Evolutionary conservation across 2,113 vertebrate genomes (phyloP), one percentile per base, ranked within the genome.

Genomic region (Catharus minimus): DNA sequence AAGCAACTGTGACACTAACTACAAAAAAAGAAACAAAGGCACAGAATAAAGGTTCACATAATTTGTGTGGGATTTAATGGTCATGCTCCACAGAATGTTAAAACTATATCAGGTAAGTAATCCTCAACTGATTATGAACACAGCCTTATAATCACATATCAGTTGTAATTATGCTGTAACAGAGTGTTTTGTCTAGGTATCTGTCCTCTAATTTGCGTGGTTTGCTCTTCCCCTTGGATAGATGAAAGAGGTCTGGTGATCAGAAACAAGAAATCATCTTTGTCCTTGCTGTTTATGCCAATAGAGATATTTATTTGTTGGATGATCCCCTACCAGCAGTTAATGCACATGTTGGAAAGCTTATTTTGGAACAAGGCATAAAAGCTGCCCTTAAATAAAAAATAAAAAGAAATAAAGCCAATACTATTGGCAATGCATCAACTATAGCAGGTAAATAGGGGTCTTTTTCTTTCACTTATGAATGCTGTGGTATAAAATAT

Each of bases 241-340:
- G 97, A 98, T 39, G 97, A 98, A 88, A 94, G 97, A 39, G 97
- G 97, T 15, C 82, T 2, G 98, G 97, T 50, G 98, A 98, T 3
- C 98, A 98, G 96, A 98, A 97, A 83, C 97, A 98, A 97, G 97
- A 97, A 62, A 94, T 98, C 80, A 98, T 97, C 81, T 94, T 98
- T 90, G 98, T 98, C 33, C 95, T 97, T 8, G 97, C 97, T 0
- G 89, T 98, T 84, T 99, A 98, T 73, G 97, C 98, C 13, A 79
- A 7, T 5, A 66, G 41, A 79, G 26, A 98, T 57, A 97, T 98
- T 91, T 96, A 97, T 82, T 96, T 98, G 28, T 94, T 98, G 49
- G 98, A 99, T 0, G 98, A 98, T 65, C 98, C 98, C 2, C 86
- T 98, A 11, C 98, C 97, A 5, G 98, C 98, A 3, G 97, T 98